Percentiles rank a stretch among this genome's conserved stretches.
These are phyloP conservation scores for Ochlodes sylvanus DNA, from an alignment of 2,888 invertebrate species.

Conservation along the genomic window DNA sequence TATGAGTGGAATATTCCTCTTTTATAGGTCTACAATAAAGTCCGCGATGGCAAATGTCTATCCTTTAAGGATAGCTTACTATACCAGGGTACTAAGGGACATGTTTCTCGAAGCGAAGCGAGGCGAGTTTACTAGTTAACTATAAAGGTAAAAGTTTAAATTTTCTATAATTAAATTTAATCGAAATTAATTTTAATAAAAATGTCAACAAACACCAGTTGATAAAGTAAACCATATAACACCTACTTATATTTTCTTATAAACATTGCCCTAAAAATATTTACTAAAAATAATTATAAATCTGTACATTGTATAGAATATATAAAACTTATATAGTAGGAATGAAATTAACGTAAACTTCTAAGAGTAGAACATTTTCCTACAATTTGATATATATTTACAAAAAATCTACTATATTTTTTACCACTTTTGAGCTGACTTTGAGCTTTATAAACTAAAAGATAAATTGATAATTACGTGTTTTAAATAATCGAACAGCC, in stretches of 20 bases:
- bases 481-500: constrained; percentile 47
- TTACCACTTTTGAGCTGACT: constrained; percentile 75
- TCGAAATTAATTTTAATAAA: background rate
- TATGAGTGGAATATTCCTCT: too few species aligned
- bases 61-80: too few species aligned
- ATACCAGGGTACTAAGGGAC: too few species aligned
- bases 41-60: too few species aligned
- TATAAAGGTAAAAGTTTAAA: too few species aligned
- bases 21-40: too few species aligned
- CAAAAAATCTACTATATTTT: constrained; percentile 55
- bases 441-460: constrained; percentile 81
- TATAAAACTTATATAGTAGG: constrained; percentile 71
- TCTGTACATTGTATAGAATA: constrained; percentile 61
- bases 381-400: constrained; percentile 65
- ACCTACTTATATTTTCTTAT: constrained; percentile 44
- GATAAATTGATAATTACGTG: constrained; percentile 39
- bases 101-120: too few species aligned
- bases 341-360: constrained; percentile 63
- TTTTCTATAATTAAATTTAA: background rate
- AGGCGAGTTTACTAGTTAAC: too few species aligned
- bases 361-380: constrained; percentile 51
- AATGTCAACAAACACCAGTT: constrained; percentile 11
- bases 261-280: constrained; percentile 49
- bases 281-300: constrained; percentile 51
- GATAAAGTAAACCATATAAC: constrained; percentile 10